Base-by-base conservation (phyloP, 2,113 vertebrate species). In the Nannobrachium achirus region DNA sequence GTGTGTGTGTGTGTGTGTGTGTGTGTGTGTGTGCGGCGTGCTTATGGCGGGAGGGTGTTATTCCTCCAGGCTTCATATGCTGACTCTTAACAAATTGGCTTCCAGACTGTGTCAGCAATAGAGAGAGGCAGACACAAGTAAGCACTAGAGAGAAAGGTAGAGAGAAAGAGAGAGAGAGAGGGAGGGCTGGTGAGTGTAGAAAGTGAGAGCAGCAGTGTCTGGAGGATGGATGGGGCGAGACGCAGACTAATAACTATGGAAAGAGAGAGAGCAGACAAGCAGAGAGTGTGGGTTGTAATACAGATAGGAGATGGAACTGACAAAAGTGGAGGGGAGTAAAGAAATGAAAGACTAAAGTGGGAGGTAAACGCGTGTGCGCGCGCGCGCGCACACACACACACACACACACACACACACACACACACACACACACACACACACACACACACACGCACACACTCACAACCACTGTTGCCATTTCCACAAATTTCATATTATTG, bases 61-160 rank as follows among this genome's bases (percentile, higher is more conserved):
- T 63, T 5, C 10, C 19, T 20, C 38, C 49, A 46, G 46, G 45
- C 56, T 38, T 25, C 10, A 15, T 57, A 10, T 62, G 80, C 65
- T 76, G 72, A 76, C 68, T 73, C 55, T 2, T 7, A 16, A 19
- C n/a, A 46, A 58, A 82, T 40, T 10, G 40, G 16, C 39, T n/a
- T 46, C 63, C 53, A 42, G 58, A 68, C 58, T 42, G 50, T 67
- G 58, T 55, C 58, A 64, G 42, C 10, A 40, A 55, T 6, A 6
- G 8, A 40, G 41, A 42, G 15, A 8, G n/a, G 56, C 6, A 63
- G 39, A 62, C n/a, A n/a, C n/a, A n/a, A n/a, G n/a, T n/a, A n/a
- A 40, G 46, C 16, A 57, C 20, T 16, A 58, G 14, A 48, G 56
- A 10, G 14, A 41, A 39, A 42, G 20, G 6, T 38, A 42, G 38